Conservation (phyloP, 2,797 vertebrate genomes). For the Pterois miles region DNA sequence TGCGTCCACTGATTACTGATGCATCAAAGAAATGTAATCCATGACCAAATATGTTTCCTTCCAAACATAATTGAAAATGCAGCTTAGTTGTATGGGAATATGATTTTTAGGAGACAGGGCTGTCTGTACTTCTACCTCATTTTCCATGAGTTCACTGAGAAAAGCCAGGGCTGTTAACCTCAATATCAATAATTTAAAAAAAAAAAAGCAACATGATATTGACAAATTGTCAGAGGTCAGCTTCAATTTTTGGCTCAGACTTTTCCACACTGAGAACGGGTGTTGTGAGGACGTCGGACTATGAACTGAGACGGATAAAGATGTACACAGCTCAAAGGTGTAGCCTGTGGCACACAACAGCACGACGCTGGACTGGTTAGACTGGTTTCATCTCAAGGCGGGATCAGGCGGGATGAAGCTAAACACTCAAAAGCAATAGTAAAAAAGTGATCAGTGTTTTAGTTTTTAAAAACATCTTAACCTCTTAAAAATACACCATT, state of each 20-base stretch:
- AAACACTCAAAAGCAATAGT: neutral
- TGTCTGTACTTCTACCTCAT: neutral
- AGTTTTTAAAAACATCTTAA: too few relatives aligned
- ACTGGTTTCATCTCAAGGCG: slow-evolving; percentile 30
- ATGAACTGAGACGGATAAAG: neutral
- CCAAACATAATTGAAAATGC: too few relatives aligned
- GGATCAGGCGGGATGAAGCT: neutral
- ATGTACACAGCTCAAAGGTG: slow-evolving; percentile 5
- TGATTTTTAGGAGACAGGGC: too few relatives aligned
- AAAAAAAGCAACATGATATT: neutral
- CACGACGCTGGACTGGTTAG: slow-evolving; percentile 46
- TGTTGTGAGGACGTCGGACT: neutral
- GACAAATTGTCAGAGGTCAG: neutral
- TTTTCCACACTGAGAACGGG: neutral
- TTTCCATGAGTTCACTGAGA: neutral
- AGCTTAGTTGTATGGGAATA: too few relatives aligned
- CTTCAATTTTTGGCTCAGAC: neutral
- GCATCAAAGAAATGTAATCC: too few relatives aligned
- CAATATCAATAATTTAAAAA: neutral
- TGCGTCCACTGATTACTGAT: too few relatives aligned
- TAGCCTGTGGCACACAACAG: slow-evolving; percentile 19
- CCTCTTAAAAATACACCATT: too few relatives aligned
- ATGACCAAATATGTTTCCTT: too few relatives aligned
- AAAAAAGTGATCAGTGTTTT: neutral
- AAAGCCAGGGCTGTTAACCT: neutral